Evolutionary conservation across 1,140 invertebrate genomes (phyloP), one percentile per base, ranked within the genome.

Genomic region (Eumeta japonica): DNA sequence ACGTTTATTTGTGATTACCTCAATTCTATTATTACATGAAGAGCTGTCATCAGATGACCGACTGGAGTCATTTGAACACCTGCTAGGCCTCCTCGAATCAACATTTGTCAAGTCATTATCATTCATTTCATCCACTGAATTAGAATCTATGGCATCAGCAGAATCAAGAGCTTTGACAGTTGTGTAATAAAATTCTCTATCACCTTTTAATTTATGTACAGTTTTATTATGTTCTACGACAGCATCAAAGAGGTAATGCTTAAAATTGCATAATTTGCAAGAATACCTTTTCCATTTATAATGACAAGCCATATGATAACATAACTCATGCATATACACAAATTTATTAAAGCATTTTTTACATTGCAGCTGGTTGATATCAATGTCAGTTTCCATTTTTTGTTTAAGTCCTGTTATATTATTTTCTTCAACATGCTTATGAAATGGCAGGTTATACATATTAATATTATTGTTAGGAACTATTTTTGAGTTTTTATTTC

Each of bases 201-300:
- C 63, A 4, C 70, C 70, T 44, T 72, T 70, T 13, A 74, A 40
- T 48, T 74, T 74, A 47, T 81, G 79, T 2, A 75, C 70, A 34
- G 71, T 58, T 32, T 76, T 75, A 2, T 81, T 60, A 43, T 82
- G 80, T 47, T 78, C 78, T 4, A 79, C 65, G 17, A 80, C 63
- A 45, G 79, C 76, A 16, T 76, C 74, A 37, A 75, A 78, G 10
- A 70, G 52, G 34, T 77, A 81, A 41, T 77, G 66, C 43, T 78
- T 79, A 46, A 75, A 80, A 24, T 79, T 77, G 43, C 80, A 82
- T 3, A 81, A 43, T 54, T 78, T 80, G 50, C 80, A 82, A 12
- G 77, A 76, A 33, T 80, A 82, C 9, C 77, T 67, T 20, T 76
- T 60, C 52, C 79, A 76, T 49, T 80, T 79, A 35, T 77, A 74